Conservation (phyloP, 1,140 invertebrate species). For the Dinothrombium tinctorium region DNA sequence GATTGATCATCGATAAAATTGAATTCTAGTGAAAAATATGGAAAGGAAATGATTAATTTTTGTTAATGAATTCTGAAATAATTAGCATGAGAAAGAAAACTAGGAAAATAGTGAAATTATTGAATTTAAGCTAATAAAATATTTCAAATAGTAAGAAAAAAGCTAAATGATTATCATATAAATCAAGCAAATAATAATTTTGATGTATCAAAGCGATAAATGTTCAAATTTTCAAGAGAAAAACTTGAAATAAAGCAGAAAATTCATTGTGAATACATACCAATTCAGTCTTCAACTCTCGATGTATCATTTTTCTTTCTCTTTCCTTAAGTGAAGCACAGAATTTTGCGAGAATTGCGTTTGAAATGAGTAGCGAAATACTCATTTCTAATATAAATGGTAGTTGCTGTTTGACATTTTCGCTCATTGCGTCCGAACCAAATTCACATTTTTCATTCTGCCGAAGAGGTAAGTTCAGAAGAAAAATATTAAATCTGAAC, state of each 20-base stretch:
- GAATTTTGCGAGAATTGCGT: conserved; percentile 3
- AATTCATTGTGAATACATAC: background rate
- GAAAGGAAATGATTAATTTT: background rate
- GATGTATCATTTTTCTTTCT: conserved; percentile 5
- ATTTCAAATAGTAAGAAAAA: background rate
- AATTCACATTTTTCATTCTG: background rate
- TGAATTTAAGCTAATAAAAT: background rate
- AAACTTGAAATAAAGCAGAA: background rate
- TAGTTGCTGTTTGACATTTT: conserved; percentile 1
- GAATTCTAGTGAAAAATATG: background rate
- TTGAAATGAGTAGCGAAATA: conserved; percentile 1
- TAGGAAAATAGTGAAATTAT: background rate
- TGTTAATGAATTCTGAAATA: background rate
- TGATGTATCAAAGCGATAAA: background rate
- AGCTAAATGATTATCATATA: background rate
- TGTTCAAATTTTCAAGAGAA: background rate
- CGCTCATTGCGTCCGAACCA: no score
- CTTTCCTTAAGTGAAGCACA: background rate
- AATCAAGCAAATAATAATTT: background rate
- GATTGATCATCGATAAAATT: background rate
- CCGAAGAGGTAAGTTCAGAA: background rate
- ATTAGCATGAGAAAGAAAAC: no score
- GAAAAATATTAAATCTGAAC: no score
- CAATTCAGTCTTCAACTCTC: conserved; percentile 4
- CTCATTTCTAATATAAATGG: conserved; percentile 2